phyloP scores from a whole-genome alignment of 1,140 invertebrate genomes.

The Babylonia areolata region DNA sequence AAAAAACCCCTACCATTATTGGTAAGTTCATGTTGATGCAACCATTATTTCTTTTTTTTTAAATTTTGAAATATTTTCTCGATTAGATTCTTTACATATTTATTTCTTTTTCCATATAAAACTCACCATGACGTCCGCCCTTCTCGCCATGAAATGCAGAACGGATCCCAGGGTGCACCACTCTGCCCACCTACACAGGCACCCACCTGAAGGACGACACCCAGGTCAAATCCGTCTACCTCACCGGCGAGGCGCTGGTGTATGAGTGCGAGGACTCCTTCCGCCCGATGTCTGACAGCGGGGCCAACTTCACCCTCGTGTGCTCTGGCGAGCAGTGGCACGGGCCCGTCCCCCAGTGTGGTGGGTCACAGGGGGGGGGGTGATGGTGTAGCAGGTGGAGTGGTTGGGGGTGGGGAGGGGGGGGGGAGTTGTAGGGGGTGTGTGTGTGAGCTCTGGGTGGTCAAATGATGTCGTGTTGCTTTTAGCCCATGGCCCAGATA shows the following conservation, averaged over 20 bases:
- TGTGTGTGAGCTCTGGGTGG: not conserved
- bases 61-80: too few species aligned
- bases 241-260: not conserved
- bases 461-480: too few species aligned
- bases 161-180: not conserved
- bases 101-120: not conserved
- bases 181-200: not conserved
- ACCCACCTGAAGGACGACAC: not conserved
- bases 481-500: too few species aligned
- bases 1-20: too few species aligned
- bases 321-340: not conserved
- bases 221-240: constrained; percentile 1
- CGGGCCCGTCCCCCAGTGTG: not conserved
- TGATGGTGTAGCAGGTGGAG: too few species aligned
- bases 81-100: not conserved
- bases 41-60: too few species aligned
- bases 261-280: not conserved
- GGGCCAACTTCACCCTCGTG: not conserved
- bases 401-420: not conserved
- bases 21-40: too few species aligned
- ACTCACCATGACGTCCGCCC: too few species aligned
- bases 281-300: not conserved
- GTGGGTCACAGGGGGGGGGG: not conserved
- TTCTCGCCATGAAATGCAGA: too few species aligned
- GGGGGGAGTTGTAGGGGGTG: not conserved